phyloP scores from a whole-genome alignment of 2,113 vertebrate species.

The Oxygymnocypris stewartii region DNA sequence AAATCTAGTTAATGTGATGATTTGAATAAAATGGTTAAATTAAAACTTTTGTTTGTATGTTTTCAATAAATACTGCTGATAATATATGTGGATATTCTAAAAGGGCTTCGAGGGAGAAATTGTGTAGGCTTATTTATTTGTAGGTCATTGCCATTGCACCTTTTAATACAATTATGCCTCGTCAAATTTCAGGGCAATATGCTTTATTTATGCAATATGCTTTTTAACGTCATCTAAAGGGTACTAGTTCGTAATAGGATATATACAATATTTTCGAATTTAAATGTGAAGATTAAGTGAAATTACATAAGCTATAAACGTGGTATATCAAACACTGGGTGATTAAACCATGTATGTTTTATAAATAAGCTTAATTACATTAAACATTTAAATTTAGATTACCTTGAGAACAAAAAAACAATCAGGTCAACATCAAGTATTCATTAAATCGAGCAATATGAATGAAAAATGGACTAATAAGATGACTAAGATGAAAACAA shows the following conservation, averaged over 20 bases:
- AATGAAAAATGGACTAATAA: not conserved
- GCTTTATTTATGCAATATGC: not conserved
- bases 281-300: not conserved
- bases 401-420: constrained; percentile 5
- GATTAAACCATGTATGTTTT: not conserved
- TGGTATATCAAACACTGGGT: not conserved
- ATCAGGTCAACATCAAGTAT: constrained; percentile 7
- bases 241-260: not conserved
- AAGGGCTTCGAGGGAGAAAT: not conserved
- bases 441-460: not conserved
- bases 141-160: too few relatives aligned
- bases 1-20: not conserved
- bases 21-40: not conserved
- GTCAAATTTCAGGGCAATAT: not conserved
- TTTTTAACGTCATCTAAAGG: not conserved
- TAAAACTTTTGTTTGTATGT: not conserved
- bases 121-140: not conserved
- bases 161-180: not conserved
- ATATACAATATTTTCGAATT: not conserved
- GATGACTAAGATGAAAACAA: constrained; percentile 2
- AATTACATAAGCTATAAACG: not conserved
- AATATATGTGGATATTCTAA: not conserved
- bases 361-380: constrained; percentile 2
- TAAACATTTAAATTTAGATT: not conserved
- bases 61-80: not conserved